Percentiles rank a stretch among this genome's conserved stretches.
Evolutionary conservation across 2,888 invertebrate genomes (phyloP).

Genomic region (Rugalucina vietnamica): DNA sequence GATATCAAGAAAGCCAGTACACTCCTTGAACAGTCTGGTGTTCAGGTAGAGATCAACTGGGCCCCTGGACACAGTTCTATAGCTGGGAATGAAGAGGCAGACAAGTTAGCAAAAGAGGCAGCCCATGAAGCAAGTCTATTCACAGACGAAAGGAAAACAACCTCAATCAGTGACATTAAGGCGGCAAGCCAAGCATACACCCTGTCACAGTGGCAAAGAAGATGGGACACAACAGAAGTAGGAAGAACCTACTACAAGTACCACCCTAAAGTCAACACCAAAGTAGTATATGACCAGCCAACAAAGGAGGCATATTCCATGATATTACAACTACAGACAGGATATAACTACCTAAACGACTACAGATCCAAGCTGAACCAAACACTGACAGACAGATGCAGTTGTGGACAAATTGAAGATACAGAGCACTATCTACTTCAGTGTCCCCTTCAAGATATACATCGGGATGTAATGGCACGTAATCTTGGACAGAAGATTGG

Average conservation of each 20-base stretch:
- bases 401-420: neutral
- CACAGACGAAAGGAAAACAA: too few species aligned
- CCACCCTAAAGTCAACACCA: too few species aligned
- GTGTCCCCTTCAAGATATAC: neutral
- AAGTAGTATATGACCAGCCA: neutral
- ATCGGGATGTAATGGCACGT: neutral
- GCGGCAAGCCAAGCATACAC: too few species aligned
- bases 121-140: too few species aligned
- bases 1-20: too few species aligned
- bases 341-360: neutral
- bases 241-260: too few species aligned
- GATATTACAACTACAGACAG: neutral
- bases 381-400: neutral
- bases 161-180: too few species aligned
- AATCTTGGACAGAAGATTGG: neutral
- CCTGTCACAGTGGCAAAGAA: too few species aligned
- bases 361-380: neutral
- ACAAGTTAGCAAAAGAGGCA: neutral
- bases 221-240: too few species aligned
- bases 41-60: too few species aligned
- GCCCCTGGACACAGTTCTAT: neutral
- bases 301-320: neutral
- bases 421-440: neutral
- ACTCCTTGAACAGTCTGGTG: too few species aligned
- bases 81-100: neutral